Evolutionary conservation across 2,888 invertebrate species (phyloP).

Genomic region (Ametastegia equiseti): DNA sequence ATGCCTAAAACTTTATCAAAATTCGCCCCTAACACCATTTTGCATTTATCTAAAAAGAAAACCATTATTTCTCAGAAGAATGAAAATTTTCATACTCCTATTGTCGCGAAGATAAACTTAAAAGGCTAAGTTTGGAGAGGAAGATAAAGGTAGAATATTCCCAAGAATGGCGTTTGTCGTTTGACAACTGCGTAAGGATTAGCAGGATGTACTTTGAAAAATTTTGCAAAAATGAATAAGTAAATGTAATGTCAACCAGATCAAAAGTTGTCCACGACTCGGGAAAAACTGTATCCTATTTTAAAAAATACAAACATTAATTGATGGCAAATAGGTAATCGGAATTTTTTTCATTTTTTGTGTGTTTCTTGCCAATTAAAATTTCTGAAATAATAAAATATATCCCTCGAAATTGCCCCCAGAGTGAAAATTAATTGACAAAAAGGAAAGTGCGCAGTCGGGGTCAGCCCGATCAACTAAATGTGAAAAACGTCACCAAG

Average conservation of each 20-base stretch:
- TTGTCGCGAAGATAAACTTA: neutral
- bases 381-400: neutral
- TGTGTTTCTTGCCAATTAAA: neutral
- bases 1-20: neutral
- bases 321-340: too few relatives aligned
- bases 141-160: neutral
- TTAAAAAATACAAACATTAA: too few relatives aligned
- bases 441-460: neutral
- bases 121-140: neutral
- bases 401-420: neutral
- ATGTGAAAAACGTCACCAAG: constrained; percentile 49
- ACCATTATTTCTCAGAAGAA: constrained; percentile 1
- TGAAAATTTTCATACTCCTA: constrained; percentile 1
- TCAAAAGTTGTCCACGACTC: too few relatives aligned
- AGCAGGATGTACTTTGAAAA: too few relatives aligned
- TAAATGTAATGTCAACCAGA: too few relatives aligned
- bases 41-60: neutral
- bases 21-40: neutral
- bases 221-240: too few relatives aligned
- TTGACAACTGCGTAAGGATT: too few relatives aligned
- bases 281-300: too few relatives aligned
- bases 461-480: neutral
- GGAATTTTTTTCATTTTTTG: neutral
- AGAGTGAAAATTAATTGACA: neutral
- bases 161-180: neutral